Evolutionary conservation across 1,140 invertebrate species (phyloP).

Genomic region (Prorops nasuta): DNA sequence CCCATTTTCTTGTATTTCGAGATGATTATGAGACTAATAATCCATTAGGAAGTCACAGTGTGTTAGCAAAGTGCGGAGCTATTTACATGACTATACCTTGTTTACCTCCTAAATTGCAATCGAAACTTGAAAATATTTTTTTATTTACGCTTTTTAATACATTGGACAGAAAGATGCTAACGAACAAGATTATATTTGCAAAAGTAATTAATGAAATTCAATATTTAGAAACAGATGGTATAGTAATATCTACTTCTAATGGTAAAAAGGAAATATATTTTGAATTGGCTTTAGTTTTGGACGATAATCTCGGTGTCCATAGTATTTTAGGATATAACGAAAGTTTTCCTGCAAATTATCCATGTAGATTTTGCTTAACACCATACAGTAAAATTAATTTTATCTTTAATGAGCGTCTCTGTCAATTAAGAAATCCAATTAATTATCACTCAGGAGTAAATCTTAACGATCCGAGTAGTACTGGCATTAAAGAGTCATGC

Average conservation of each 20-base stretch:
- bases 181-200: neutral
- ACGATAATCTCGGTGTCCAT: neutral
- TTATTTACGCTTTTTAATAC: neutral
- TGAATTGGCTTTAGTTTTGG: neutral
- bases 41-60: neutral
- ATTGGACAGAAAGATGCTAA: neutral
- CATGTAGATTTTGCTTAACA: neutral
- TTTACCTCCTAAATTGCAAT: neutral
- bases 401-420: neutral
- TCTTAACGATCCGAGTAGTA: neutral
- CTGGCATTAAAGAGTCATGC: conserved; percentile 8
- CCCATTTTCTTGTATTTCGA: neutral
- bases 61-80: neutral
- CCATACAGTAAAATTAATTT: neutral
- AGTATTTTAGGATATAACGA: neutral
- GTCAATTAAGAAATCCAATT: neutral
- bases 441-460: neutral
- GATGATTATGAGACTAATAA: neutral
- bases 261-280: neutral
- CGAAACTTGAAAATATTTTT: neutral
- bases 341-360: neutral
- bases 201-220: neutral
- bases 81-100: neutral
- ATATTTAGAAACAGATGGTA: neutral
- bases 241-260: neutral